Evolutionary conservation across 53 echinoderm and acorn worm genomes (phyloP), one percentile per base, ranked within the genome.

Genomic region (Holothuria scabra): DNA sequence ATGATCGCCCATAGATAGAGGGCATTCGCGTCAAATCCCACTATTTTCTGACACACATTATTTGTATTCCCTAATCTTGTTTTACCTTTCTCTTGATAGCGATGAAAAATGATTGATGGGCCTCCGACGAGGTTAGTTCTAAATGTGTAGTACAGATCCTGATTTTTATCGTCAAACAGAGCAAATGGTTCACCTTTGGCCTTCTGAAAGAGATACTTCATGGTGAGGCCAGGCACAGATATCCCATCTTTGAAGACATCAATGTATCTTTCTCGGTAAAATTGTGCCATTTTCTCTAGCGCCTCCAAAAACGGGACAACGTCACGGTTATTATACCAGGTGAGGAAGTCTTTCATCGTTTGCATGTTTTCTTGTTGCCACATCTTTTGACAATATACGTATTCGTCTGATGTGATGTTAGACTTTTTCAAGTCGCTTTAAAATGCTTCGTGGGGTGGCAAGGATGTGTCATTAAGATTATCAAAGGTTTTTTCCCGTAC

Each of bases 401-500:
- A 85, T 28, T 89, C 80, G 12, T 68, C 75, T 58, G 41, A 41
- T 57, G 44, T 85, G 41, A 85, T 85, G 31, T 85, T 71, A 5
- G 20, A 7, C 12, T 81, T 68, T 52, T 66, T 80, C 56, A 86
- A 66, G 86, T 21, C 79, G 91, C 91, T 6, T 87, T 79, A 24
- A 84, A 87, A 28, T 78, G 69, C 58, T 52, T 37, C 10, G 28
- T 41, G 32, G 21, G 37, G 69, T 24, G 84, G 89, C 0, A 89
- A 38, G 29, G 58, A 24, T 6, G 65, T 33, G 1, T 35, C 26
- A 6, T 66, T 12, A 1, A 89, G 56, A 19, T 89, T 89, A 30
- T 70, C 18, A 90, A 87, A 29, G 90, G 86, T 0, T 90, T 66
- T 32, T 86, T 85, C 29, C 86, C 86, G 0, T 90, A 86, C 63